Evolutionary conservation across 2,797 vertebrate species (phyloP).

Genomic region (Amniataba percoides): DNA sequence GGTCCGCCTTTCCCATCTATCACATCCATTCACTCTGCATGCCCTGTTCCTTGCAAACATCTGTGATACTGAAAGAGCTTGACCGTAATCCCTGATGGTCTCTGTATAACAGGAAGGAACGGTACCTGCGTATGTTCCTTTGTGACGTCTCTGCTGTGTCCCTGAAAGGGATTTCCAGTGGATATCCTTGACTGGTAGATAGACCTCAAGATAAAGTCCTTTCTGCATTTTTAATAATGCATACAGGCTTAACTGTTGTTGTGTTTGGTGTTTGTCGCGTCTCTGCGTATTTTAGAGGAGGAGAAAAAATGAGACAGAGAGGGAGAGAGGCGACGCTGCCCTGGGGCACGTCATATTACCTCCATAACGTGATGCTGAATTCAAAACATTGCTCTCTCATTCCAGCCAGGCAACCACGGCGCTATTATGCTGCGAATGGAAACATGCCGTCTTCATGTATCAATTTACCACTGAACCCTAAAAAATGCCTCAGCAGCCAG

Average conservation of each 20-base stretch:
- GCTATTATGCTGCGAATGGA: constrained; percentile 66
- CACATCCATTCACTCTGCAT: constrained; percentile 13
- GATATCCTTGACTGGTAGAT: constrained; percentile 52
- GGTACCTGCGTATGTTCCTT: constrained; percentile 5
- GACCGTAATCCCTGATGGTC: constrained; percentile 21
- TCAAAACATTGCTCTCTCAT: constrained; percentile 47
- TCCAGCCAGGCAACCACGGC: constrained; percentile 35
- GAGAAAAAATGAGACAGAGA: constrained; percentile 1
- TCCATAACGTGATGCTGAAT: constrained; percentile 49
- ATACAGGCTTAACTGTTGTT: constrained; percentile 2
- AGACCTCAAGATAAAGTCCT: constrained; percentile 51
- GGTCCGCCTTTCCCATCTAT: constrained; percentile 12
- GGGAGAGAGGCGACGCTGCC: constrained; percentile 31
- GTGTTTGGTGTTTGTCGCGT: constrained; percentile 13
- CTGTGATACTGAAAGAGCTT: constrained; percentile 21
- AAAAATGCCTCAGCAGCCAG: constrained; percentile 69
- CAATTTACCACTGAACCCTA: constrained; percentile 75
- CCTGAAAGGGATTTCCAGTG: constrained; percentile 53
- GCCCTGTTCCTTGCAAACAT: background rate
- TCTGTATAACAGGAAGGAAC: constrained; percentile 7
- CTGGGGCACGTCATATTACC: constrained; percentile 52
- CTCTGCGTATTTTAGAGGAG: constrained; percentile 13
- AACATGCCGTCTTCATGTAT: constrained; percentile 73
- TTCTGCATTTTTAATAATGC: constrained; percentile 65
- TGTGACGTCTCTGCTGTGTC: constrained; percentile 6